Evolutionary conservation across 2,888 invertebrate species (phyloP).

Genomic region (Caenorhabditis imperialis): DNA sequence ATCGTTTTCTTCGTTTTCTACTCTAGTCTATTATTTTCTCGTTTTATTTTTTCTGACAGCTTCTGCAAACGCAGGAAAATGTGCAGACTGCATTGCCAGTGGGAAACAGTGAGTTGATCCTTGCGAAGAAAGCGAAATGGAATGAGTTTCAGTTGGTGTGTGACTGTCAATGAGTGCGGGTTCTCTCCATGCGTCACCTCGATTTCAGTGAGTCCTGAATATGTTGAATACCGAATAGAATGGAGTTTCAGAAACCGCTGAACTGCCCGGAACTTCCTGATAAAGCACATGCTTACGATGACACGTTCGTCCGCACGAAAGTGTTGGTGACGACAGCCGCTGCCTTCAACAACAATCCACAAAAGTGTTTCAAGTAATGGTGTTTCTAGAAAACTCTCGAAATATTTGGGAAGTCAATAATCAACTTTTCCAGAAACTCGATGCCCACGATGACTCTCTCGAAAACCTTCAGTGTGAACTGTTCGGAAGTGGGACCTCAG

Average conservation of each 20-base stretch:
- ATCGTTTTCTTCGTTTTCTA: neutral
- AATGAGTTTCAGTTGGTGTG: constrained; percentile 39
- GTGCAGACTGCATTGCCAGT: constrained; percentile 24
- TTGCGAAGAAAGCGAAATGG: neutral
- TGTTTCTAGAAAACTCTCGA: constrained; percentile 19
- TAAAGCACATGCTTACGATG: constrained; percentile 44
- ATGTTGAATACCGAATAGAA: too few relatives aligned
- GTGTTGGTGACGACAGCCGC: constrained; percentile 27
- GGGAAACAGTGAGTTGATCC: constrained; percentile 38
- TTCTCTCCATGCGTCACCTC: constrained; percentile 40
- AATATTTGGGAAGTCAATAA: too few relatives aligned
- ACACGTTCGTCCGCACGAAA: constrained; percentile 29
- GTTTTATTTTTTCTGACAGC: neutral
- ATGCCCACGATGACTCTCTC: constrained; percentile 50
- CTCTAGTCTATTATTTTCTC: constrained; percentile 9
- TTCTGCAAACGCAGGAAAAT: constrained; percentile 8
- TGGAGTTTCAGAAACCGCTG: constrained; percentile 23
- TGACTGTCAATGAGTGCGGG: constrained; percentile 34
- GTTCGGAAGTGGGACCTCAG: constrained; percentile 38
- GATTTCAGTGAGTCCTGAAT: constrained; percentile 19
- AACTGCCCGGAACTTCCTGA: constrained; percentile 48
- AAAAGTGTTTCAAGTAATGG: constrained; percentile 32
- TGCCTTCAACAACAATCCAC: constrained; percentile 30
- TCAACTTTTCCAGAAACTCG: constrained; percentile 13
- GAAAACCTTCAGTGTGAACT: constrained; percentile 38